phyloP scores from a whole-genome alignment of 2,797 vertebrate species.

The Staurois parvus region DNA sequence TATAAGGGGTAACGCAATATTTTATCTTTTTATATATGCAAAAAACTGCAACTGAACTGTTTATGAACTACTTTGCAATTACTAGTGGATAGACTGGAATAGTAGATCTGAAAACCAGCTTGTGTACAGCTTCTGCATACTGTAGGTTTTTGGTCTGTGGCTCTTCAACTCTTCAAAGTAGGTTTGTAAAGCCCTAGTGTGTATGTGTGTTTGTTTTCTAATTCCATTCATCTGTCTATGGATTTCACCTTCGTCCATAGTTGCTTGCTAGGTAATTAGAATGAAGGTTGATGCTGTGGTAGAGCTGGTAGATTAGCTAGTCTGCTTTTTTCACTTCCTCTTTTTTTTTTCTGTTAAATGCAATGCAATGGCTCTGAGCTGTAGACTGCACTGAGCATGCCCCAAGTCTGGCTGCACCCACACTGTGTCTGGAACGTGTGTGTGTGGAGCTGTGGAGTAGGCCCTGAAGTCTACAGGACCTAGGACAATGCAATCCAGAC shows the following conservation, averaged over 20 bases:
- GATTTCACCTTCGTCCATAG: neutral
- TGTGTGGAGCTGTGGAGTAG: slow-evolving; percentile 67
- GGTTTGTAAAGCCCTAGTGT: too few species aligned
- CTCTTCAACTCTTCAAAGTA: too few species aligned
- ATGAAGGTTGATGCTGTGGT: slow-evolving; percentile 13
- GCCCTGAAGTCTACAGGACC: slow-evolving; percentile 71
- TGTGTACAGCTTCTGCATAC: too few species aligned
- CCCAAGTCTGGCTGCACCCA: slow-evolving; percentile 74
- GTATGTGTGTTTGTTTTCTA: too few species aligned
- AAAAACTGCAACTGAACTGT: too few species aligned
- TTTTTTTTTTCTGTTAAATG: slow-evolving; percentile 69
- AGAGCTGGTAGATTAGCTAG: slow-evolving; percentile 58
- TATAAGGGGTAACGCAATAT: too few species aligned
- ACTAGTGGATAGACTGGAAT: too few species aligned
- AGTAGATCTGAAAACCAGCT: too few species aligned
- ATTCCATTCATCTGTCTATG: neutral
- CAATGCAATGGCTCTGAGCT: slow-evolving; percentile 75
- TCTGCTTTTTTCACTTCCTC: slow-evolving; percentile 66
- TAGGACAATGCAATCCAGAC: slow-evolving; percentile 62
- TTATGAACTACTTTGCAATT: too few species aligned
- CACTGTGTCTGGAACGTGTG: slow-evolving; percentile 73
- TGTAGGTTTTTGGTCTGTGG: too few species aligned
- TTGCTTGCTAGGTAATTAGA: neutral
- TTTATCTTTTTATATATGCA: too few species aligned
- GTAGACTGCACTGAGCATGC: slow-evolving; percentile 77